phyloP scores from a whole-genome alignment of 2,797 vertebrate genomes.

The Argyrosomus regius region DNA sequence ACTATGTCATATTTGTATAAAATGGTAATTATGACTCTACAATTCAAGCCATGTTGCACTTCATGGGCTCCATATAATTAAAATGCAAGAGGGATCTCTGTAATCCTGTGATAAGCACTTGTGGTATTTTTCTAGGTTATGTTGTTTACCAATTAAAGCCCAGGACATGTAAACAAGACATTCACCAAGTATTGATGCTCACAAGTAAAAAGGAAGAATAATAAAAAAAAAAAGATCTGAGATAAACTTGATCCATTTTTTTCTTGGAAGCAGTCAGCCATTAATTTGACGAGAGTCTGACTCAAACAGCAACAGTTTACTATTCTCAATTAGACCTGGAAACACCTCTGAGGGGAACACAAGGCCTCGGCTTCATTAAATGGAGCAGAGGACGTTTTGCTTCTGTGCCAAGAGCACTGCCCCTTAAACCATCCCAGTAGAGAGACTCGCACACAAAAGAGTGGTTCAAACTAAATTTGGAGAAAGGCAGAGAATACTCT shows the following conservation, averaged over 20 bases:
- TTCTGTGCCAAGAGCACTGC: conserved; percentile 51
- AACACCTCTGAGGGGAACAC: conserved; percentile 63
- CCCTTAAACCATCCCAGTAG: conserved; percentile 72
- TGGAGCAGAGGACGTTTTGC: conserved; percentile 66
- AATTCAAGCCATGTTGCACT: conserved; percentile 27
- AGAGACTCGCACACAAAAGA: conserved; percentile 39
- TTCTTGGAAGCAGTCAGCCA: conserved; percentile 45
- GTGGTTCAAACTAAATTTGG: conserved; percentile 53
- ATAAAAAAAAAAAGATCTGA: conserved; percentile 41
- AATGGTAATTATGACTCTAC: conserved; percentile 28
- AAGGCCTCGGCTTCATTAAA: conserved; percentile 80
- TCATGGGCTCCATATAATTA: conserved; percentile 43
- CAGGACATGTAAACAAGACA: conserved; percentile 30
- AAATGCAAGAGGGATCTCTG: conserved; percentile 52
- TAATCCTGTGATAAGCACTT: conserved; percentile 38
- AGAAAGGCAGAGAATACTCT: conserved; percentile 39
- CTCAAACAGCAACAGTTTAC: conserved; percentile 60
- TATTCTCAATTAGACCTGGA: conserved; percentile 71
- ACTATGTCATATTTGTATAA: conserved; percentile 19
- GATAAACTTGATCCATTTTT: conserved; percentile 41
- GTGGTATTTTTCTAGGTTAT: conserved; percentile 58
- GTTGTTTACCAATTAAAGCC: conserved; percentile 70
- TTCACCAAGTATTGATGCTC: conserved; percentile 39
- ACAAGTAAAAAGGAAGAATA: background rate
- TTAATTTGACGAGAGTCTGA: conserved; percentile 62